phyloP scores from a whole-genome alignment of 2,888 invertebrate genomes.

The Dynastes tityus region DNA sequence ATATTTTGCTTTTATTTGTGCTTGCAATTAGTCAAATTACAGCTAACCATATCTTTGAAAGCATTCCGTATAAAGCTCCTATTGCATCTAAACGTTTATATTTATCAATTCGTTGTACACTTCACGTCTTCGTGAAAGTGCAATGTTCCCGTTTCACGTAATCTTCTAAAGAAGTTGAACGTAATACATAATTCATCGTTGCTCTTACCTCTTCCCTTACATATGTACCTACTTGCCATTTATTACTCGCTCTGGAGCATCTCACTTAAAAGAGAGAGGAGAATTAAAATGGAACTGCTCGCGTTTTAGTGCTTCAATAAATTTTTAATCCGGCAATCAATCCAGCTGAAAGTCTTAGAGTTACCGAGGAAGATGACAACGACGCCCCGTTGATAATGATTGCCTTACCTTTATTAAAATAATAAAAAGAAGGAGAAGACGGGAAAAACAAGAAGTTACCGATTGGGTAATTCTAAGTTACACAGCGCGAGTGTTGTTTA shows the following conservation, averaged over 20 bases:
- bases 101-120: neutral
- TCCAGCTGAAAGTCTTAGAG: neutral
- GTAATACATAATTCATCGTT: slow-evolving; percentile 32
- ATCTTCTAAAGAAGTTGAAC: neutral
- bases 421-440: slow-evolving; percentile 7
- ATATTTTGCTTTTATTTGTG: too few species aligned
- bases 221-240: slow-evolving; percentile 11
- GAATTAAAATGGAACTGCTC: slow-evolving; percentile 31
- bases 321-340: slow-evolving; percentile 44
- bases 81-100: too few species aligned
- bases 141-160: neutral
- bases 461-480: neutral
- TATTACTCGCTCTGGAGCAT: slow-evolving; percentile 13
- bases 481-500: neutral
- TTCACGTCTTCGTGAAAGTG: neutral
- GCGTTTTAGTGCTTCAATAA: slow-evolving; percentile 43
- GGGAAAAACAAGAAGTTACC: neutral
- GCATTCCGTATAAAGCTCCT: too few species aligned
- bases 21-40: too few species aligned
- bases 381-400: neutral
- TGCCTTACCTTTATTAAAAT: slow-evolving; percentile 8
- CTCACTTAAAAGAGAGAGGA: slow-evolving; percentile 31
- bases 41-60: too few species aligned
- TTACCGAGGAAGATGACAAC: slow-evolving; percentile 20
- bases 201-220: neutral